These are phyloP conservation scores for Brachyptera risi DNA, from an alignment of 2,888 invertebrate species.

Conservation along the genomic window DNA sequence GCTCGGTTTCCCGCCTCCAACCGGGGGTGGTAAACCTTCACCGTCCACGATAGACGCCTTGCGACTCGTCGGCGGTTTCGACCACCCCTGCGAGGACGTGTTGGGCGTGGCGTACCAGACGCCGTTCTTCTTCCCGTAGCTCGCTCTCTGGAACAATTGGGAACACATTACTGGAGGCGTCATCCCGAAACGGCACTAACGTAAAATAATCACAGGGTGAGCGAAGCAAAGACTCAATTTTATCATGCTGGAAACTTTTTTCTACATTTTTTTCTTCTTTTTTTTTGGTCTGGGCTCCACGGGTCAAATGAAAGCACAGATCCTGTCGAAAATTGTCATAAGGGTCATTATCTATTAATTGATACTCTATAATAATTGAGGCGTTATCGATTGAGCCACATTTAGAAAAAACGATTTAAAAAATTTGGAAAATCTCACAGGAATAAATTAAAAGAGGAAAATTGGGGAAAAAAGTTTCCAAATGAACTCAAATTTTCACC, in stretches of 20 bases:
- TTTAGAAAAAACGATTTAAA: too few relatives aligned
- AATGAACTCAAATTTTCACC: too few relatives aligned
- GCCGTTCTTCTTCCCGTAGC: conserved; percentile 87
- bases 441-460: too few relatives aligned
- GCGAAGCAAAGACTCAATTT: background rate
- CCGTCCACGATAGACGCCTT: conserved; percentile 82
- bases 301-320: too few relatives aligned
- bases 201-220: background rate
- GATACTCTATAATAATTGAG: too few relatives aligned
- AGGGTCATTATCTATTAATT: too few relatives aligned
- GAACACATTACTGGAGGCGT: background rate
- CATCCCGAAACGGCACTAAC: background rate
- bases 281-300: too few relatives aligned
- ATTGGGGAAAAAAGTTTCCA: too few relatives aligned
- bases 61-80: conserved; percentile 54
- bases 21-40: conserved; percentile 63
- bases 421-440: too few relatives aligned
- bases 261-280: background rate
- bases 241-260: background rate
- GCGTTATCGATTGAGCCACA: too few relatives aligned
- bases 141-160: conserved; percentile 52
- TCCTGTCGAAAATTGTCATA: too few relatives aligned
- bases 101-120: conserved; percentile 73
- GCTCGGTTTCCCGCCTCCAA: conserved; percentile 63
- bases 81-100: conserved; percentile 50